Evolutionary conservation across 2,888 invertebrate genomes (phyloP).

Genomic region (Stramonita haemastoma): DNA sequence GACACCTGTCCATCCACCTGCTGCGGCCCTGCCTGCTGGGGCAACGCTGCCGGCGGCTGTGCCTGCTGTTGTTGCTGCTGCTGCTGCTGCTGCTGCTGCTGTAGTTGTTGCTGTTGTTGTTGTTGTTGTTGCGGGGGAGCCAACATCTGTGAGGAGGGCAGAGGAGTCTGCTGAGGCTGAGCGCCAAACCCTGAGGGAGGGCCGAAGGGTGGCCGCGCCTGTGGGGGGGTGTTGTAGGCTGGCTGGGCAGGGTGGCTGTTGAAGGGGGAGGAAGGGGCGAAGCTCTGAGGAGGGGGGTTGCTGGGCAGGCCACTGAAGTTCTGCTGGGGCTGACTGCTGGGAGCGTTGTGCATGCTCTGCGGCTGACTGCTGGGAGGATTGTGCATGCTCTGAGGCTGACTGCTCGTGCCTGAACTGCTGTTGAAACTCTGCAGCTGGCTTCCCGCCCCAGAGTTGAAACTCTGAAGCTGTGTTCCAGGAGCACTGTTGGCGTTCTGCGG

Average conservation of each 20-base stretch:
- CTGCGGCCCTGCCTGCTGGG: slow-evolving; percentile 29
- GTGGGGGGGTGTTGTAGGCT: neutral
- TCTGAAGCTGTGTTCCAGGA: neutral
- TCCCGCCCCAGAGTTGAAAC: too few relatives aligned
- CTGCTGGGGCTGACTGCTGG: neutral
- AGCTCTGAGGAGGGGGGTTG: neutral
- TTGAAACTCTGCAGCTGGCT: neutral
- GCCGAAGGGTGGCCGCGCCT: slow-evolving; percentile 3
- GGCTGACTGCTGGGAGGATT: neutral
- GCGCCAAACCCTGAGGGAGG: neutral
- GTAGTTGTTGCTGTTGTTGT: slow-evolving; percentile 34
- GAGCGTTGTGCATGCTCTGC: neutral
- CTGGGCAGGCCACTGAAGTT: neutral
- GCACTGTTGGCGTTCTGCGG: neutral
- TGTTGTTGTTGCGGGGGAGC: neutral
- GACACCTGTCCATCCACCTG: slow-evolving; percentile 38
- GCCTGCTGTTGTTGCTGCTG: slow-evolving; percentile 20
- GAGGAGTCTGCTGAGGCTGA: slow-evolving; percentile 25
- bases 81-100: slow-evolving; percentile 35
- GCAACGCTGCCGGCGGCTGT: slow-evolving; percentile 10
- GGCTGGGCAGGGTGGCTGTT: slow-evolving; percentile 4
- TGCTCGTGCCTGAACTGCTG: neutral
- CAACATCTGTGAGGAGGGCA: neutral
- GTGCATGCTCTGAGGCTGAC: neutral
- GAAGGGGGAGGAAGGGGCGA: neutral